Percentiles rank a stretch among this genome's conserved stretches.
Conservation (phyloP, 2,113 vertebrate genomes). For the Festucalex cinctus region DNA sequence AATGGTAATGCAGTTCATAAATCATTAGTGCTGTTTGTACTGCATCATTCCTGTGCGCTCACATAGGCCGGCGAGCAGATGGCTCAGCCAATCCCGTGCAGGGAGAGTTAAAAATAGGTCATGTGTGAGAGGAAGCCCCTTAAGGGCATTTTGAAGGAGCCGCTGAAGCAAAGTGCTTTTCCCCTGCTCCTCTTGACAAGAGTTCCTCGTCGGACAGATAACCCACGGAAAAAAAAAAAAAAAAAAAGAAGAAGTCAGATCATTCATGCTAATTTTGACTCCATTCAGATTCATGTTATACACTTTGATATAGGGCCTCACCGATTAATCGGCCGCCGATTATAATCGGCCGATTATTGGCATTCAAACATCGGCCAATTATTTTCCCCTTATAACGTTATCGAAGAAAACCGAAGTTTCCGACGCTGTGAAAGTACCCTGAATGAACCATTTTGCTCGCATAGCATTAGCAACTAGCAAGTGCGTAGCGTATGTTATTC, state of each 20-base stretch:
- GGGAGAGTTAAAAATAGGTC: conserved; percentile 76
- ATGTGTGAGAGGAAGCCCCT: conserved; percentile 71
- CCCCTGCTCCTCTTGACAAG: conserved; percentile 43
- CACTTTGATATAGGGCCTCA: not conserved
- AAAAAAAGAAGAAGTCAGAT: too few species aligned
- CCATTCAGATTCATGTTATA: conserved; percentile 12
- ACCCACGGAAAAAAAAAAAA: not conserved
- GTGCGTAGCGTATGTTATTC: too few species aligned
- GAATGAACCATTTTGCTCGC: too few species aligned
- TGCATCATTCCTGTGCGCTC: conserved; percentile 35
- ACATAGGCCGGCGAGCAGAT: conserved; percentile 50
- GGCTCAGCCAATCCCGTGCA: conserved; percentile 67
- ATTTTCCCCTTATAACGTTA: too few species aligned
- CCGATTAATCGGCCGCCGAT: too few species aligned
- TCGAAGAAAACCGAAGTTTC: too few species aligned
- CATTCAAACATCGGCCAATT: too few species aligned
- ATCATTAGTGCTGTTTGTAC: conserved; percentile 35
- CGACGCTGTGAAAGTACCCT: too few species aligned
- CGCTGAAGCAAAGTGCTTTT: conserved; percentile 53
- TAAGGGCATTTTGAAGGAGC: conserved; percentile 63
- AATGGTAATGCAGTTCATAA: conserved; percentile 23
- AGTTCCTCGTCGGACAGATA: conserved; percentile 29
- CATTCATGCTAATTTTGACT: not conserved
- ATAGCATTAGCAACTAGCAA: too few species aligned
- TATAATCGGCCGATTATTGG: too few species aligned